Evolutionary conservation across 1,140 invertebrate species (phyloP), one percentile per base, ranked within the genome.

Genomic region (Stenopsyche tienmushanensis): DNA sequence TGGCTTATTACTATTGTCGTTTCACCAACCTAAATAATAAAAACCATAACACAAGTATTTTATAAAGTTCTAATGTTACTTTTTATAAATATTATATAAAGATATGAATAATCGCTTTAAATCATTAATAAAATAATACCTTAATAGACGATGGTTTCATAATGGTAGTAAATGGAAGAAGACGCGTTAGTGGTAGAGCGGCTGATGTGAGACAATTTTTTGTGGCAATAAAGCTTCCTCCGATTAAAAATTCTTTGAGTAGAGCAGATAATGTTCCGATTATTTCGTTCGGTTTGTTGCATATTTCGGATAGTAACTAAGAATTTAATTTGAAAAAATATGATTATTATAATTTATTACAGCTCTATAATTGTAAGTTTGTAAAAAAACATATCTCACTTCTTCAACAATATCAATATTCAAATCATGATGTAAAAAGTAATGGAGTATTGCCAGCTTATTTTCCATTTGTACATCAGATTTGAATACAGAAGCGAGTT

Each of bases 231-330:
- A 86, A 90, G 3, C 89, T 86, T 50, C 85, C 84, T 1, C 85
- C 86, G 42, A 93, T 84, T 1, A 94, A 76, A 72, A 90, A 89
- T 78, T 94, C 91, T 78, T 91, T 88, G 67, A 93, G 82, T 24
- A 90, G 74, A 21, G 84, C 82, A 24, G 85, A 82, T 10, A 86
- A 77, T 1, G 80, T 62, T 0, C 73, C 73, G 20, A 72, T 54
- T 1, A 72, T 72, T n/a, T 73, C 73, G 55, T 71, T 69, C 29
- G 76, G 76, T 64, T 74, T 74, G 44, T 77, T 55, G 58, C 76
- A 81, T 64, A 76, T 64, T 73, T 78, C 78, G 10, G 44, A 47
- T 47, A 47, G 17, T 7, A 47, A 15, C 44, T 47, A n/a, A n/a
- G n/a, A n/a, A n/a, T n/a, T n/a, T n/a, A 17, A 8, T 39, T 39